Conservation (phyloP, 1,140 invertebrate species). For the Philotrypesis tridentata region DNA sequence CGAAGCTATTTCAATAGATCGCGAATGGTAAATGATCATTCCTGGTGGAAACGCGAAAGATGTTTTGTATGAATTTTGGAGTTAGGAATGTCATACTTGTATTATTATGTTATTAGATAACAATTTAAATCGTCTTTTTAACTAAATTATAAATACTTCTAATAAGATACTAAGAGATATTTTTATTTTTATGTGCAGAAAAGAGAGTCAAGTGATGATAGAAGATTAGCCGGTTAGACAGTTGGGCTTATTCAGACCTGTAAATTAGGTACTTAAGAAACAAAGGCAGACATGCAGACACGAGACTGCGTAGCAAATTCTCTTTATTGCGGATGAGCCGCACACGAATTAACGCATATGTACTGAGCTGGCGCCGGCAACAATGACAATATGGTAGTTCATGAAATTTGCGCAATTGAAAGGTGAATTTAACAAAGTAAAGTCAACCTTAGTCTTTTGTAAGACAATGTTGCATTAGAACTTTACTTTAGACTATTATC, state of each 20-base stretch:
- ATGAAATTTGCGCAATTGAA: background rate
- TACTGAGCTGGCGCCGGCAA: background rate
- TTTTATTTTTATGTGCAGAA: background rate
- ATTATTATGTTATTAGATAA: no score
- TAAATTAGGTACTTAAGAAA: slow-evolving; percentile 19
- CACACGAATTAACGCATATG: background rate
- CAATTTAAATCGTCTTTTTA: no score
- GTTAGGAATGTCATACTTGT: no score
- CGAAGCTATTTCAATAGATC: no score
- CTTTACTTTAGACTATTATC: no score
- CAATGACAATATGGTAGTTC: background rate
- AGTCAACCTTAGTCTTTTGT: background rate
- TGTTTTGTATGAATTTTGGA: no score
- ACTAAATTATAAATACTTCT: no score
- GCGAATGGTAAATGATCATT: no score
- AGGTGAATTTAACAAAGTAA: background rate
- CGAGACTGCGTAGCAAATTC: slow-evolving; percentile 5
- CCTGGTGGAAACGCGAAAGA: no score
- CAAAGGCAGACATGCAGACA: background rate
- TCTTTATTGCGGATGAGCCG: slow-evolving; percentile 14
- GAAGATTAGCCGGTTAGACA: background rate
- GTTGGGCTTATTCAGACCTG: background rate
- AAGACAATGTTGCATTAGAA: background rate
- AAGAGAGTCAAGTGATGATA: background rate
- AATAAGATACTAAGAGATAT: no score